Percentiles rank a stretch among this genome's conserved stretches.
phyloP scores from a whole-genome alignment of 2,113 vertebrate species.

The Uropsilus gracilis region DNA sequence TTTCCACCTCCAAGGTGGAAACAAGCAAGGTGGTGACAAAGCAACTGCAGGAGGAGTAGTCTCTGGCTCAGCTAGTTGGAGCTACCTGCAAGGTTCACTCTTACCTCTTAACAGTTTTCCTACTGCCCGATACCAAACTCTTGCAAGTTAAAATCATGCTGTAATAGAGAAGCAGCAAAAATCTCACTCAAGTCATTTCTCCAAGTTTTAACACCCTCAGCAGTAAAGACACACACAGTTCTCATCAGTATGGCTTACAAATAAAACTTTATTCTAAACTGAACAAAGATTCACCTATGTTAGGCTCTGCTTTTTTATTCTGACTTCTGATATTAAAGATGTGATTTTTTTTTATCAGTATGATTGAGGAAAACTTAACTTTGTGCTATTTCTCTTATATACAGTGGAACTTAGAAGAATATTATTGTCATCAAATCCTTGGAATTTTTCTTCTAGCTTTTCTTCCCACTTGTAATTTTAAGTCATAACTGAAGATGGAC shows the following conservation, averaged over 20 bases:
- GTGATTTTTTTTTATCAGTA: too few species aligned
- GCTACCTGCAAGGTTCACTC: neutral
- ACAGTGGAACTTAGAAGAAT: neutral
- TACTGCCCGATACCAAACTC: neutral
- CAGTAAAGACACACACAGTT: neutral
- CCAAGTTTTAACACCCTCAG: neutral
- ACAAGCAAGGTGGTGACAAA: too few species aligned
- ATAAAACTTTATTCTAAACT: slow-evolving; percentile 9
- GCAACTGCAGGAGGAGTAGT: neutral
- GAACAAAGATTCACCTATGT: neutral
- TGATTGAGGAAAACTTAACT: neutral
- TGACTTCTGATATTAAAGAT: neutral
- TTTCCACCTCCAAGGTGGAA: too few species aligned
- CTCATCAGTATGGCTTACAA: neutral
- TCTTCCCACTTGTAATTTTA: slow-evolving; percentile 17
- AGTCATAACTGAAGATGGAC: slow-evolving; percentile 10
- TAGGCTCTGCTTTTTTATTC: neutral
- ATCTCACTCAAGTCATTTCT: neutral
- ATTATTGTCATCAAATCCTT: neutral
- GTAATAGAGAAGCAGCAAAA: neutral
- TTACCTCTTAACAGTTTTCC: neutral
- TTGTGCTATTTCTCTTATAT: neutral
- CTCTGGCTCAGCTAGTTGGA: neutral
- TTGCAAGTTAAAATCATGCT: neutral
- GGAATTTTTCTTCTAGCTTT: neutral